Evolutionary conservation across 2,888 invertebrate genomes (phyloP).

Genomic region (Drosophila hawaiiensis): DNA sequence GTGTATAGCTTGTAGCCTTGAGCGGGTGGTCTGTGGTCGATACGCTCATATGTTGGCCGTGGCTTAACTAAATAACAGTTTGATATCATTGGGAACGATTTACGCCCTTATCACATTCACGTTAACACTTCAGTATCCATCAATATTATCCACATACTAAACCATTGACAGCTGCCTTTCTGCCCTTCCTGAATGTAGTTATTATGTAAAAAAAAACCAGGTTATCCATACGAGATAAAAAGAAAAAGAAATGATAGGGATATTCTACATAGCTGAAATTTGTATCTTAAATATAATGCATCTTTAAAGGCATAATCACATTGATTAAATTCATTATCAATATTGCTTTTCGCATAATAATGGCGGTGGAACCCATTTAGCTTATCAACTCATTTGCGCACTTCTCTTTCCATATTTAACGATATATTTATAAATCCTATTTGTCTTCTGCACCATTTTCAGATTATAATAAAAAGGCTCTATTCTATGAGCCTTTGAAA

Average conservation of each 20-base stretch:
- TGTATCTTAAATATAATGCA: not conserved
- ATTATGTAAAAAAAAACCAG: constrained; percentile 31
- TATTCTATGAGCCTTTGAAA: constrained; percentile 20
- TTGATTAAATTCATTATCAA: no score
- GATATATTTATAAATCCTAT: not conserved
- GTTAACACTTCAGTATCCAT: constrained; percentile 68
- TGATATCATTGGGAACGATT: constrained; percentile 75
- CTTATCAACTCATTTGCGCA: not conserved
- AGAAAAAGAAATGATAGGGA: constrained; percentile 6
- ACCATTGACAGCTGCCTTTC: constrained; percentile 9
- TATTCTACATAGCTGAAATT: not conserved
- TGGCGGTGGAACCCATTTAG: not conserved
- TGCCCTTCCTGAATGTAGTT: constrained; percentile 21
- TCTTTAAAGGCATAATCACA: not conserved
- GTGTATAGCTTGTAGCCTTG: constrained; percentile 24
- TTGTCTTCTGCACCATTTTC: constrained; percentile 1
- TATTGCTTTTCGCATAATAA: no score
- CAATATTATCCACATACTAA: constrained; percentile 35
- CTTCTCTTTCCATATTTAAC: not conserved
- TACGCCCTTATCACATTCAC: constrained; percentile 69
- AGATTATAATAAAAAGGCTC: constrained; percentile 16
- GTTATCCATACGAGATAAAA: constrained; percentile 13
- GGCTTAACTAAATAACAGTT: constrained; percentile 79
- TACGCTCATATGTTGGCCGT: constrained; percentile 48
- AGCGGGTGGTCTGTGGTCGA: constrained; percentile 23